Evolutionary conservation across 37 sponge, comb jelly and placozoan genomes (phyloP).

Genomic region (Beroe forskalii): DNA sequence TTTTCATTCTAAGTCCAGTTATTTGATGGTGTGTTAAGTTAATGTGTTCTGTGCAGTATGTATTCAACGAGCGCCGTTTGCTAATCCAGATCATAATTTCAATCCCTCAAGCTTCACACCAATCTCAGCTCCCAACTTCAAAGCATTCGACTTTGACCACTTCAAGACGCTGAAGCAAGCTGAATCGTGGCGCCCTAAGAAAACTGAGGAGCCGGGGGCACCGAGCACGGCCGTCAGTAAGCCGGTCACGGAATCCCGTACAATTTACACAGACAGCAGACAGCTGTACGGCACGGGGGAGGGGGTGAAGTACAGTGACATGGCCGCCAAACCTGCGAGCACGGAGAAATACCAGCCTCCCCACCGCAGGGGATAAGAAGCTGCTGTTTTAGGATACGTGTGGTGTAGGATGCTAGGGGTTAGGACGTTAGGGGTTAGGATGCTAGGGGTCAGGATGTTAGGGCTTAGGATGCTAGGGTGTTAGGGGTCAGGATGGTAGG

Average conservation of each 20-base stretch:
- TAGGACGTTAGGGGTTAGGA: too few species aligned
- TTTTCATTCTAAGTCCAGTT: not conserved
- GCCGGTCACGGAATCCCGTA: not conserved
- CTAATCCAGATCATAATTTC: too few species aligned
- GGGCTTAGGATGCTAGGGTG: too few species aligned
- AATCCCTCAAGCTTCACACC: too few species aligned
- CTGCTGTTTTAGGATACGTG: too few species aligned
- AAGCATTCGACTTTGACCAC: slow-evolving; percentile 61
- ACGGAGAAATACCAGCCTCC: slow-evolving; percentile 61
- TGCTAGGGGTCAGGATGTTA: too few species aligned
- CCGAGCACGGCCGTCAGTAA: not conserved
- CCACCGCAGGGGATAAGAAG: not conserved
- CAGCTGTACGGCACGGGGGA: slow-evolving; percentile 44
- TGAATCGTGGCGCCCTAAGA: slow-evolving; percentile 30
- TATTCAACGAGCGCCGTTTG: too few species aligned
- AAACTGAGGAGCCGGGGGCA: not conserved
- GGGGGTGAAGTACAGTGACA: slow-evolving; percentile 30
- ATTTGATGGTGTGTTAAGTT: not conserved
- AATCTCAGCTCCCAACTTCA: slow-evolving; percentile 61
- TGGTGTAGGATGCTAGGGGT: too few species aligned
- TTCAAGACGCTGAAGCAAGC: slow-evolving; percentile 62
- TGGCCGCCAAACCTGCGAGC: slow-evolving; percentile 58
- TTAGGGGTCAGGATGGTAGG: too few species aligned
- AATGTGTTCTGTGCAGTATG: too few species aligned
- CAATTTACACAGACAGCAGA: slow-evolving; percentile 56